These are phyloP conservation scores for Phycodurus eques DNA, from an alignment of 2,113 vertebrate genomes.

Conservation along the genomic window DNA sequence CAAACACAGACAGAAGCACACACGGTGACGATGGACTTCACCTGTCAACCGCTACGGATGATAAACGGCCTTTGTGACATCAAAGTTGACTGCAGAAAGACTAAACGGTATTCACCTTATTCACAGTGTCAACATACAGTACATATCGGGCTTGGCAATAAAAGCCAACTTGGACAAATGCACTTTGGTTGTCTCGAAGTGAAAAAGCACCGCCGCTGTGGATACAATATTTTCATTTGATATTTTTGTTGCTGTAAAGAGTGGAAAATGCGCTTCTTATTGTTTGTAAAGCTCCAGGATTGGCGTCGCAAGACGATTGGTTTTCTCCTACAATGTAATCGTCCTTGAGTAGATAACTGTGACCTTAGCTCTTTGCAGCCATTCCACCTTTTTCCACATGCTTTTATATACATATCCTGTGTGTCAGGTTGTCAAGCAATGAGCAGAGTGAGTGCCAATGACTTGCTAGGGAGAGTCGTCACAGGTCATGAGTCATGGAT, in stretches of 20 bases:
- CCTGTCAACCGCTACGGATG: conserved; percentile 49
- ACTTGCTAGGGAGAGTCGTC: too few species aligned
- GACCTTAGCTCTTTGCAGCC: too few species aligned
- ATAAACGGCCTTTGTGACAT: conserved; percentile 47
- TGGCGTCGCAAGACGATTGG: not conserved
- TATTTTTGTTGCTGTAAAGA: not conserved
- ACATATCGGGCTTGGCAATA: not conserved
- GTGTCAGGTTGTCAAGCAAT: too few species aligned
- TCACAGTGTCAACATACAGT: not conserved
- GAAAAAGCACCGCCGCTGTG: not conserved
- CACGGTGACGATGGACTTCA: conserved; percentile 48
- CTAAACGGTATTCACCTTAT: conserved; percentile 6
- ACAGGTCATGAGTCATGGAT: too few species aligned
- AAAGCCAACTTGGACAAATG: not conserved
- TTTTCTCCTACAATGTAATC: too few species aligned
- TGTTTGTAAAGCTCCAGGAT: too few species aligned
- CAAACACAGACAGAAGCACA: conserved; percentile 50
- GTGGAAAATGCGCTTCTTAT: too few species aligned
- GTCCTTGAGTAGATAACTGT: too few species aligned
- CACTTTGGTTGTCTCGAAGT: too few species aligned
- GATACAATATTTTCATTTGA: not conserved
- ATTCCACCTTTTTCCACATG: too few species aligned
- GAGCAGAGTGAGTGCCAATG: too few species aligned
- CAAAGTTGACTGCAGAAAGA: conserved; percentile 20
- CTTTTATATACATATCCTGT: too few species aligned